Evolutionary conservation across 2,797 vertebrate species (phyloP).

Genomic region (Poeciliopsis presidionis): DNA sequence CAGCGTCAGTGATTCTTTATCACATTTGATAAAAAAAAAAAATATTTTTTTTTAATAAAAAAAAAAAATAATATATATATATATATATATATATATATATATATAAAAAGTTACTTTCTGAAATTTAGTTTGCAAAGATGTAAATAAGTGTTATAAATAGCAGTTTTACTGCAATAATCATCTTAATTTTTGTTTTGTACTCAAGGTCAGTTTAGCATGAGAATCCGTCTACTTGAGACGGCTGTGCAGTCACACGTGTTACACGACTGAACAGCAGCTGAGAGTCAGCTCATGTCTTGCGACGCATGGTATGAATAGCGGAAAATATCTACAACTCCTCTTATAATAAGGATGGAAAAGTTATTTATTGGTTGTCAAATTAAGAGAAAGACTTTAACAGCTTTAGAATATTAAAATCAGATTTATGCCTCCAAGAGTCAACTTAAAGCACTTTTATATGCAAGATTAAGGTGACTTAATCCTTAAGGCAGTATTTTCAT

Average conservation of each 20-base stretch:
- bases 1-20: too few species aligned
- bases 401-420: not conserved
- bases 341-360: not conserved
- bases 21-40: too few species aligned
- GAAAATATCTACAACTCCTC: not conserved
- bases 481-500: too few species aligned
- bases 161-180: not conserved
- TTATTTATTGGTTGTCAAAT: not conserved
- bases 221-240: not conserved
- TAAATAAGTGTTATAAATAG: not conserved
- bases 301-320: slow-evolving; percentile 39
- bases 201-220: not conserved
- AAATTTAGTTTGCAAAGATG: not conserved
- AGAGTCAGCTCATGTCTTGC: slow-evolving; percentile 58
- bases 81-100: too few species aligned
- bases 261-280: slow-evolving; percentile 45
- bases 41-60: too few species aligned
- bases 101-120: not conserved
- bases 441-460: not conserved
- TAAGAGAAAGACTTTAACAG: not conserved
- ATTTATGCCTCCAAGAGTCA: not conserved
- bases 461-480: not conserved
- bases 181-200: not conserved
- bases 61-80: too few species aligned
- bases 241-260: slow-evolving; percentile 53